Evolutionary conservation across 2,888 invertebrate species (phyloP), one percentile per base, ranked within the genome.

Genomic region (Tribolium freemani): DNA sequence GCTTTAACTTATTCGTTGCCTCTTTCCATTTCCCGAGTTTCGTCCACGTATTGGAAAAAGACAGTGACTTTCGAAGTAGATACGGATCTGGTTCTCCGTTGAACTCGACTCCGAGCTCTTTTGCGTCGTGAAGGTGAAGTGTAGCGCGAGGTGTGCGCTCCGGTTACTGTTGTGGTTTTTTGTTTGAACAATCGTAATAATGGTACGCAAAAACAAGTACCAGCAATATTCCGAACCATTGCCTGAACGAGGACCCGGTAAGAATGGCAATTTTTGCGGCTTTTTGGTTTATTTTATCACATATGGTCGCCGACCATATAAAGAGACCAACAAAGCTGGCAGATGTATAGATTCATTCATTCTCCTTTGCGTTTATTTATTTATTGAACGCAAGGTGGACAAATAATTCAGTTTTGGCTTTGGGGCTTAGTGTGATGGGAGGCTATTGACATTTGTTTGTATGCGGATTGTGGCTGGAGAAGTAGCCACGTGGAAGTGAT

Each of bases 161-260:
- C 31, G 48, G 5, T 30, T 30, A 9, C 20, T n/a, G n/a, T 31
- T 13, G 63, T 46, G n/a, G 21, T 11, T 46, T 56, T 69, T 72
- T 64, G 16, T 21, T 30, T 61, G 38, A 38, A 38, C 38, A 38
- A 38, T 38, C 3, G 38, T 38, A 45, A 48, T 2, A 48, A 89
- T 89, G 89, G 88, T 86, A 74, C 87, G 87, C 56, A 88, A 83
- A 78, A 83, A 77, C 82, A 80, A 74, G 30, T 77, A 77, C 57
- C 78, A 82, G 69, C 82, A 85, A 64, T 75, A 80, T 26, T 81
- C 79, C 61, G 84, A 86, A 75, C 84, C 85, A 44, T 81, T 89
- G 46, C 88, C 89, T 6, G 88, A 88, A 78, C 83, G 87, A 72
- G 88, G 88, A 78, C 87, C 89, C 77, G 89, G 90, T 90, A 87